These are phyloP conservation scores for Hypomesus transpacificus DNA, from an alignment of 2,113 vertebrate species.

Conservation along the genomic window DNA sequence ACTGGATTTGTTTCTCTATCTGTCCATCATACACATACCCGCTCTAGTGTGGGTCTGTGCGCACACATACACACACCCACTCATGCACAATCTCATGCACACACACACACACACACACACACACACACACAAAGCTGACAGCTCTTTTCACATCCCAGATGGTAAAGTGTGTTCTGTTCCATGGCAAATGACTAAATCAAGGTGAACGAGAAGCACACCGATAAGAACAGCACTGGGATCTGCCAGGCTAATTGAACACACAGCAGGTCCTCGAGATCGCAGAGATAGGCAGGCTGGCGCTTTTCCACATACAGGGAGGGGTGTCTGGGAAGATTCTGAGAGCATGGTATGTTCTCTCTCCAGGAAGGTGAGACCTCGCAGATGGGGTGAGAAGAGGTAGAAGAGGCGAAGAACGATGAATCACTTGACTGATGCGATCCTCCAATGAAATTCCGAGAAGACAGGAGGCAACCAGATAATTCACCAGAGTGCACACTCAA, in stretches of 20 bases:
- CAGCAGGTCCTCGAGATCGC: not conserved
- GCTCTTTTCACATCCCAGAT: slow-evolving; percentile 3
- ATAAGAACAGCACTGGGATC: slow-evolving; percentile 1
- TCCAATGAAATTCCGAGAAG: too few species aligned
- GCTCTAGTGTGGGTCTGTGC: not conserved
- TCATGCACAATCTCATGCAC: not conserved
- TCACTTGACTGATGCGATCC: too few species aligned
- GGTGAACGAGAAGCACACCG: not conserved
- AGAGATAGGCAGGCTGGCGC: not conserved
- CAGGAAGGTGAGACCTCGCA: too few species aligned
- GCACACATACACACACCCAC: not conserved
- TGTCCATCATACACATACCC: not conserved
- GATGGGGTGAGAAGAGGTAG: too few species aligned
- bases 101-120: not conserved
- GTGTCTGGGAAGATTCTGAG: too few species aligned
- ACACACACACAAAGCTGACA: not conserved
- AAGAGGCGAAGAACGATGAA: too few species aligned
- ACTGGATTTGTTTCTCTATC: not conserved
- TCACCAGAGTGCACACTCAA: too few species aligned
- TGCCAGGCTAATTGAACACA: not conserved
- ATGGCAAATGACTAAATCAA: not conserved
- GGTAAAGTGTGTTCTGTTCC: not conserved
- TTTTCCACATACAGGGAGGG: too few species aligned
- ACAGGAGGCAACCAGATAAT: too few species aligned
- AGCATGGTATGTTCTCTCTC: too few species aligned